Evolutionary conservation across 2,113 vertebrate genomes (phyloP).

Genomic region (Rhabdomys dilectus): DNA sequence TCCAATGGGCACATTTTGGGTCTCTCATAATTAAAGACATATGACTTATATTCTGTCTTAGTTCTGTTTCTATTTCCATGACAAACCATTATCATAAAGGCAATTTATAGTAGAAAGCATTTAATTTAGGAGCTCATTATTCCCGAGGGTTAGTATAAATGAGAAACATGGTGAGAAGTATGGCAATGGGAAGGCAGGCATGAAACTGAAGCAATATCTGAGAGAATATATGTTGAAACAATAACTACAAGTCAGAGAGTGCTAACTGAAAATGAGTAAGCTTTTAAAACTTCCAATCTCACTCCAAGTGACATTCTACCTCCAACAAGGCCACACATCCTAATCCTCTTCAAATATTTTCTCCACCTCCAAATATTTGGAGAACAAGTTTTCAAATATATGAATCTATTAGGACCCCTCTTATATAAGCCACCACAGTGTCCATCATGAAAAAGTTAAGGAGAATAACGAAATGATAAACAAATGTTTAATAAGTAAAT

Average conservation of each 20-base stretch:
- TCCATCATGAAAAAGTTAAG: neutral
- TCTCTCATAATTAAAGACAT: neutral
- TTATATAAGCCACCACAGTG: too few relatives aligned
- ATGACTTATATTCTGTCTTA: neutral
- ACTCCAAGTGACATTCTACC: rapidly evolving
- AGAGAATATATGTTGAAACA: neutral
- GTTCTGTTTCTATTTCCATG: neutral
- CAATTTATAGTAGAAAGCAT: neutral
- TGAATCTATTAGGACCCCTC: neutral
- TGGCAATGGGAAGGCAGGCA: neutral
- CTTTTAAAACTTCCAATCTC: neutral
- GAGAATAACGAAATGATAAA: neutral
- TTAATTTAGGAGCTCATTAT: neutral
- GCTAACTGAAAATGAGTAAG: neutral
- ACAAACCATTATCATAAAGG: neutral
- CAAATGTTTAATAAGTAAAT: neutral
- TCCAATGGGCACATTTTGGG: neutral
- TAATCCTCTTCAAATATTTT: neutral
- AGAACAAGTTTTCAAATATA: neutral
- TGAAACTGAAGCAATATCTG: neutral
- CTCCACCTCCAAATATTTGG: too few relatives aligned
- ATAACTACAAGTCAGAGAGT: neutral
- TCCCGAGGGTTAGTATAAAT: neutral
- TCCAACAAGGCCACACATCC: neutral
- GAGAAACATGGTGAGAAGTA: neutral